Conservation (phyloP, 2,797 vertebrate genomes). For the Enteromius radiatus region DNA sequence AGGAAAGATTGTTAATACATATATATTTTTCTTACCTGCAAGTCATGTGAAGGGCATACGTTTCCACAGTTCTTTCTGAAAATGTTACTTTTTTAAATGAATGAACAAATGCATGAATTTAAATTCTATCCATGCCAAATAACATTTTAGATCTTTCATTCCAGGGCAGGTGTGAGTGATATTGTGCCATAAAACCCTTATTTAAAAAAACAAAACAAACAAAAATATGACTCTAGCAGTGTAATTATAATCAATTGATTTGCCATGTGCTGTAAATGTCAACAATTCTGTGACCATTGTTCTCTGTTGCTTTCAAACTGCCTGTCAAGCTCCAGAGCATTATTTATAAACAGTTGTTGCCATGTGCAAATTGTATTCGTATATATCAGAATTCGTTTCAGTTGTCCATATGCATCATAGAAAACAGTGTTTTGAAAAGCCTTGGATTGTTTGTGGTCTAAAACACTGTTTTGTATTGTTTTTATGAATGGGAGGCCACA, state of each 20-base stretch:
- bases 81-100: neutral
- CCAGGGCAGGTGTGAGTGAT: neutral
- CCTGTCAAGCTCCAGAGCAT: neutral
- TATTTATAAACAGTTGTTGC: constrained; percentile 4
- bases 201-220: neutral
- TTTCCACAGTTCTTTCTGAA: neutral
- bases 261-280: neutral
- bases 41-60: neutral
- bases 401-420: neutral
- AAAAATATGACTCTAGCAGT: neutral
- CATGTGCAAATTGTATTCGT: neutral
- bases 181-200: neutral
- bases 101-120: neutral
- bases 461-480: constrained; percentile 5
- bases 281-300: neutral
- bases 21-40: neutral
- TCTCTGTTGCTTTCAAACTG: neutral
- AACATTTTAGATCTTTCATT: neutral
- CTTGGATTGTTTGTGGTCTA: neutral
- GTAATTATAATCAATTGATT: neutral
- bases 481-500: neutral
- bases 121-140: neutral
- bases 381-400: neutral
- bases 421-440: neutral
- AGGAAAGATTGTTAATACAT: neutral